Conservation (phyloP, 2,113 vertebrate genomes). For the Galemys pyrenaicus region DNA sequence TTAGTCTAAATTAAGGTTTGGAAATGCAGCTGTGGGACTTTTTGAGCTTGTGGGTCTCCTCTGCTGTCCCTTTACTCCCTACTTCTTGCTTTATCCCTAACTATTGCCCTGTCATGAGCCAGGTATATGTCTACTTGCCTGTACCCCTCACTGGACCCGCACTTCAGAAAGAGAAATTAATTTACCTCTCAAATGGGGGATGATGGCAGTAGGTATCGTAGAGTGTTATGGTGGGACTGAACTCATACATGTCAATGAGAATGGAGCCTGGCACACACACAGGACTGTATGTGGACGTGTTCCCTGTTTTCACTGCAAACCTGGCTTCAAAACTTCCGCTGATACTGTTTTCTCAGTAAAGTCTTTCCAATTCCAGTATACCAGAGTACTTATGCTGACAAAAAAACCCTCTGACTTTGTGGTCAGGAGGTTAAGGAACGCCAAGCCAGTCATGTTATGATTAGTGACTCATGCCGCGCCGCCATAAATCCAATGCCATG, state of each 20-base stretch:
- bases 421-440: not conserved
- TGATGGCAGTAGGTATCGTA: not conserved
- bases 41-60: not conserved
- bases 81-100: not conserved
- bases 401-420: not conserved
- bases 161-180: not conserved
- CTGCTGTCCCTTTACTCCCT: not conserved
- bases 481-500: not conserved
- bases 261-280: too few species aligned
- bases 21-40: not conserved
- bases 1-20: not conserved
- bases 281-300: too few species aligned
- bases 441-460: not conserved
- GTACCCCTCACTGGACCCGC: not conserved
- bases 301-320: not conserved
- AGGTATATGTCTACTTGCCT: not conserved
- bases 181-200: too few species aligned
- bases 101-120: too few species aligned
- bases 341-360: not conserved
- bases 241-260: accelerated
- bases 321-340: not conserved
- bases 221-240: not conserved
- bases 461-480: not conserved
- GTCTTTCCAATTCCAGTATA: not conserved
- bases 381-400: not conserved